Conservation (phyloP, 2,797 vertebrate genomes). For the Anisognathus igniventris region DNA sequence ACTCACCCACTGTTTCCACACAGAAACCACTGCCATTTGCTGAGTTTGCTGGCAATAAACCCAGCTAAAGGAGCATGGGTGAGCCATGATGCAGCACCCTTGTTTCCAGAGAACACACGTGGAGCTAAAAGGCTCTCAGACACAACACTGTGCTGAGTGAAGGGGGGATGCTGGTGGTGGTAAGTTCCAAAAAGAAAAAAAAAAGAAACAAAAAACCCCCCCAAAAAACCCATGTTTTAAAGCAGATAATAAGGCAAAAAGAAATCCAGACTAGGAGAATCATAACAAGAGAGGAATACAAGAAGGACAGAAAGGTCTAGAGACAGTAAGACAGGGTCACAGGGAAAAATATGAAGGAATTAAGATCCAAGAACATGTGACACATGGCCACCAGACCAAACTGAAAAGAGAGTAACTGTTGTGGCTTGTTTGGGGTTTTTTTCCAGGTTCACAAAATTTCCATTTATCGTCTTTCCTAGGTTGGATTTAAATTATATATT, state of each 20-base stretch:
- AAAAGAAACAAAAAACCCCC: no score
- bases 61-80: neutral
- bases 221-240: neutral
- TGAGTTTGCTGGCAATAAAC: neutral
- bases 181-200: neutral
- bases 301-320: neutral
- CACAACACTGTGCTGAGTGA: neutral
- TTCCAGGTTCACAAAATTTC: neutral
- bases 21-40: neutral
- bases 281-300: neutral
- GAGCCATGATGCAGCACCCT: neutral
- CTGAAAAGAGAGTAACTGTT: neutral
- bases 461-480: neutral
- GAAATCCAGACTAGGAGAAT: neutral
- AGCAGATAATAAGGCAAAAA: neutral
- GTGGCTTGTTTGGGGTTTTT: fast-evolving
- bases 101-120: fast-evolving
- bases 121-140: neutral
- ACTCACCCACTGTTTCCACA: neutral
- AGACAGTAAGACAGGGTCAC: neutral
- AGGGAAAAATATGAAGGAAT: neutral
- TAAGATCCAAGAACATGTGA: neutral
- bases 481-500: neutral
- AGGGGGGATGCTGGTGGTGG: neutral
- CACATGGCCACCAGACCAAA: neutral